Percentiles rank a stretch among this genome's conserved stretches.
phyloP scores from a whole-genome alignment of 1,140 invertebrate genomes.

The Ruditapes philippinarum region DNA sequence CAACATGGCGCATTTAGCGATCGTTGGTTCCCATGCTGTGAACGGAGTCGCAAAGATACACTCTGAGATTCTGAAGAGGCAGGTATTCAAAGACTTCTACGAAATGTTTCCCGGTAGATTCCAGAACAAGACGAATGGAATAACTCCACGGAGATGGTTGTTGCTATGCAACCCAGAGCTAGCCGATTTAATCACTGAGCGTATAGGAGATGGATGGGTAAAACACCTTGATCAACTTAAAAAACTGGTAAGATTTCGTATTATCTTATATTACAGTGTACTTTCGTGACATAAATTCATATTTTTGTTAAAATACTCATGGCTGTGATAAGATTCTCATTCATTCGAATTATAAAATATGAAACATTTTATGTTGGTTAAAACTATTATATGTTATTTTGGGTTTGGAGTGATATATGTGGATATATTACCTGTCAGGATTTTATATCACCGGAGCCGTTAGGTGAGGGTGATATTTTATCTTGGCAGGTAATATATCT shows the following conservation, averaged over 20 bases:
- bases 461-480: too few relatives aligned
- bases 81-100: slow-evolving; percentile 96
- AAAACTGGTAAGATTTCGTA: slow-evolving; percentile 90
- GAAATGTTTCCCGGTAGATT: slow-evolving; percentile 98
- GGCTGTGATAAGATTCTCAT: too few relatives aligned
- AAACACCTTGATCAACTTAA: slow-evolving; percentile 95
- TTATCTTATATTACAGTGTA: too few relatives aligned
- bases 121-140: slow-evolving; percentile 99
- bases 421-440: too few relatives aligned
- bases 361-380: too few relatives aligned
- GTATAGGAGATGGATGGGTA: slow-evolving; percentile 98
- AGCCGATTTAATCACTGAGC: slow-evolving; percentile 97
- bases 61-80: slow-evolving; percentile 96
- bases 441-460: too few relatives aligned
- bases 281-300: too few relatives aligned
- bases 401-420: too few relatives aligned
- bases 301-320: too few relatives aligned
- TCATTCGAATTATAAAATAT: too few relatives aligned
- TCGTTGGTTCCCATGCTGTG: slow-evolving; percentile 98
- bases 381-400: too few relatives aligned
- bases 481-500: too few relatives aligned
- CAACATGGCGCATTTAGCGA: slow-evolving; percentile 98
- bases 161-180: slow-evolving; percentile 97
- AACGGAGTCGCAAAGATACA: slow-evolving; percentile 99
- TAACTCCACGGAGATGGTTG: slow-evolving; percentile 98